These are phyloP conservation scores for Uromys caudimaculatus DNA, from an alignment of 2,797 vertebrate genomes.

Conservation along the genomic window DNA sequence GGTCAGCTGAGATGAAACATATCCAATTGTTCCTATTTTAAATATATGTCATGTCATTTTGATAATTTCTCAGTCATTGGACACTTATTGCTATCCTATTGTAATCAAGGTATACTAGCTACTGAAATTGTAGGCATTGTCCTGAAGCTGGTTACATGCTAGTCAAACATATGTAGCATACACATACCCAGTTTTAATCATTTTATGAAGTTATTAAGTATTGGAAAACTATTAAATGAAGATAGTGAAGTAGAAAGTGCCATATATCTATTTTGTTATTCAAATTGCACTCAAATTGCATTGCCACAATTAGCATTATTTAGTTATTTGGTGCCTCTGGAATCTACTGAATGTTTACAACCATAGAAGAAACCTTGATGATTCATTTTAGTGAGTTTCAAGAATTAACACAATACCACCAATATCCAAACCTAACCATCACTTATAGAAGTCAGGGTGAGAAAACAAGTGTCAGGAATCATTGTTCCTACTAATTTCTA, in stretches of 20 bases:
- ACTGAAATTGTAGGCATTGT: background rate
- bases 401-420: background rate
- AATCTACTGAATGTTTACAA: background rate
- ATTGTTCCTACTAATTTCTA: background rate
- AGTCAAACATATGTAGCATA: background rate
- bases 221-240: background rate
- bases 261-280: background rate
- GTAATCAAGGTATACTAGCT: background rate
- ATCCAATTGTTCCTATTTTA: slow-evolving; percentile 49
- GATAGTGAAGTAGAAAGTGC: accelerated
- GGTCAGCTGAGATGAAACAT: slow-evolving; percentile 53
- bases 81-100: background rate
- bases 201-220: background rate
- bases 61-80: slow-evolving; percentile 58
- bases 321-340: background rate
- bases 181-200: background rate
- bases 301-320: background rate
- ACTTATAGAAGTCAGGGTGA: background rate
- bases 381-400: background rate
- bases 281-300: background rate
- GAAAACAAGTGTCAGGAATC: background rate
- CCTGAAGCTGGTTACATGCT: background rate
- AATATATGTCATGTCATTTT: slow-evolving; percentile 57
- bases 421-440: accelerated
- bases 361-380: background rate